Base-by-base conservation (phyloP, 2,797 vertebrate genomes). In the Tympanoctomys barrerae region DNA sequence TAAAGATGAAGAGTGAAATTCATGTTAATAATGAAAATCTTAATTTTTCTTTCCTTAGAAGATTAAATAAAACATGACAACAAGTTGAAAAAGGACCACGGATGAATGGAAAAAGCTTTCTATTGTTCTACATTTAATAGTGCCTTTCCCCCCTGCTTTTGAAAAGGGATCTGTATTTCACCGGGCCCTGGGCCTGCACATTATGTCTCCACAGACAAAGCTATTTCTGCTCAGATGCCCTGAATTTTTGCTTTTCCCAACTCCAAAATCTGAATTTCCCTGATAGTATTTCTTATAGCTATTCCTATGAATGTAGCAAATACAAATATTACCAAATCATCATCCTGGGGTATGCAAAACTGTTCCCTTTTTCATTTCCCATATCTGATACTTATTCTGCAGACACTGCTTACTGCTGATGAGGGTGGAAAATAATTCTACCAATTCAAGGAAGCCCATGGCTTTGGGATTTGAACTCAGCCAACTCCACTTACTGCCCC, bases 241-340 rank as follows among this genome's bases (percentile, higher is more conserved):
- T 83, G 59, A 97, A 94, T 49, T 80, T 93, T 70, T 54, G 89
- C 79, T 92, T 82, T 78, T 79, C 62, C 57, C 62, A 94, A 8
- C 46, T 90, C 78, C 42, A 22, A 86, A 91, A 91, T 71, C 85
- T 87, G 61, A 54, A 84, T 85, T 68, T 68, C 28, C 46, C 73
- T 86, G 78, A 90, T 68, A 87, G 49, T 62, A 62, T 77, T 93
- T 42, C 64, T 87, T 24, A 33, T 36, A 88, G 42, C 21, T 49
- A 88, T 70, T 89, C 64, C 66, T 79, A 82, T 79, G 24, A 52
- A n/a, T 19, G 54, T 8, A 70, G 54, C 68, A 86, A 61, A 79
- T 73, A 91, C 61, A 59, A 79, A 70, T 31, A 31, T 83, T 68
- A 94, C 10, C 66, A 21, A 61, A 49, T 86, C 62, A 31, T 57